Percentiles rank a stretch among this genome's conserved stretches.
Evolutionary conservation across 2,797 vertebrate species (phyloP).

Genomic region (Pangasius macronema): DNA sequence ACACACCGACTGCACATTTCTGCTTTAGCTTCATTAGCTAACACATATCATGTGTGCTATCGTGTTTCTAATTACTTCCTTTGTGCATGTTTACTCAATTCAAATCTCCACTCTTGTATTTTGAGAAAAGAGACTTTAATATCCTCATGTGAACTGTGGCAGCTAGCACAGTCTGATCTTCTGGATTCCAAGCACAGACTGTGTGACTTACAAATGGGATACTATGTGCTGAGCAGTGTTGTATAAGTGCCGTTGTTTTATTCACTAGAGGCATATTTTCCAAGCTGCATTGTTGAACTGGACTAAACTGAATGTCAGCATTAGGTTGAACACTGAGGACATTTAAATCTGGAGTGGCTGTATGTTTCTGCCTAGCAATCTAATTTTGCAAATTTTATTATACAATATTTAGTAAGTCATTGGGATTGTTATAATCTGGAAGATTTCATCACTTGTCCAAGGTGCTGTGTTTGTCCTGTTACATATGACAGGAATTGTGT

Average conservation of each 20-base stretch:
- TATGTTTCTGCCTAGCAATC: background rate
- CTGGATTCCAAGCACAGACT: constrained; percentile 15
- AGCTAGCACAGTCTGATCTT: constrained; percentile 1
- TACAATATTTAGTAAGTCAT: background rate
- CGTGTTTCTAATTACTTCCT: background rate
- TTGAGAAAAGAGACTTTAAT: constrained; percentile 20
- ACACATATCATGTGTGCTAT: constrained; percentile 1
- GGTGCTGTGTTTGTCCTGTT: background rate
- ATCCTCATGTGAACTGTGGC: constrained; percentile 11
- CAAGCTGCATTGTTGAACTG: constrained; percentile 5
- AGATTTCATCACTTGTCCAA: background rate
- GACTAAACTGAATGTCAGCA: background rate
- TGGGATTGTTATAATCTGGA: background rate
- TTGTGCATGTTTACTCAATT: constrained; percentile 5
- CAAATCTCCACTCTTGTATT: constrained; percentile 4
- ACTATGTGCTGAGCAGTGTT: constrained; percentile 18
- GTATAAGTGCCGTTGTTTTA: constrained; percentile 33
- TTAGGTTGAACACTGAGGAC: background rate
- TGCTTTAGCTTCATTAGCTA: background rate
- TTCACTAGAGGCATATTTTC: constrained; percentile 20
- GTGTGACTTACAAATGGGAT: background rate
- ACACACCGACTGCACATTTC: background rate
- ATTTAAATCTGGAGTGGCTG: background rate
- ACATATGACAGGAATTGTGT: background rate
- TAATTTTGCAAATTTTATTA: background rate